Percentiles rank a stretch among this genome's conserved stretches.
These are phyloP conservation scores for Microcebus griseorufus DNA, from an alignment of 2,113 vertebrate species.

Conservation along the genomic window DNA sequence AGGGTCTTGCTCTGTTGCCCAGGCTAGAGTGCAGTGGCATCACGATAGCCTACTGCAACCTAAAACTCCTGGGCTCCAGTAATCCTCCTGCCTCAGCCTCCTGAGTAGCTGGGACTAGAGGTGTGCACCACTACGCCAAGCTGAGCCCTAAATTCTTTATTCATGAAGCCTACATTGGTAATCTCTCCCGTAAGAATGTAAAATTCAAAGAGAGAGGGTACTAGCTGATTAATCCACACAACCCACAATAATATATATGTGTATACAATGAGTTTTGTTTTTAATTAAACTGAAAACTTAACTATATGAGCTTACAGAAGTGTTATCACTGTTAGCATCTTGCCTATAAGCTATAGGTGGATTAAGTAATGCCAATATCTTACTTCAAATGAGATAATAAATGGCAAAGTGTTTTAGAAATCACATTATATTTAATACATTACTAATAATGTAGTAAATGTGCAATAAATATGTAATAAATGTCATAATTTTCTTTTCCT, in stretches of 20 bases:
- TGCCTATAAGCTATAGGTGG: not conserved
- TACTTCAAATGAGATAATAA: constrained; percentile 15
- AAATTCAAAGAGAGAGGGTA: constrained; percentile 2
- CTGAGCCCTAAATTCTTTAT: not conserved
- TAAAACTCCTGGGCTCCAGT: too few species aligned
- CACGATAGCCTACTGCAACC: too few species aligned
- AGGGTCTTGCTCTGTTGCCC: too few species aligned
- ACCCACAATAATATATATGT: not conserved
- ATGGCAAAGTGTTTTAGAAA: not conserved
- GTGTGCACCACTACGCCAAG: too few species aligned
- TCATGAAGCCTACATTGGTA: not conserved
- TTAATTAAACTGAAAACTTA: not conserved
- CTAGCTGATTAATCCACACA: not conserved
- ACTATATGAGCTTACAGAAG: not conserved
- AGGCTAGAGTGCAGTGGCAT: too few species aligned
- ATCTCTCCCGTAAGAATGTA: not conserved
- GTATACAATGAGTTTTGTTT: not conserved
- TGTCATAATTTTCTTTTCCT: not conserved
- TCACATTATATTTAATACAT: not conserved
- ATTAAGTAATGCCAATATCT: constrained; percentile 16
- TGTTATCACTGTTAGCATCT: not conserved
- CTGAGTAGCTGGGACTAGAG: too few species aligned
- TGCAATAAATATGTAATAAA: not conserved
- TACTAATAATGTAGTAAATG: not conserved
- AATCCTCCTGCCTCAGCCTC: too few species aligned